Evolutionary conservation across 2,888 invertebrate species (phyloP).

Genomic region (Hyppa rectilinea): DNA sequence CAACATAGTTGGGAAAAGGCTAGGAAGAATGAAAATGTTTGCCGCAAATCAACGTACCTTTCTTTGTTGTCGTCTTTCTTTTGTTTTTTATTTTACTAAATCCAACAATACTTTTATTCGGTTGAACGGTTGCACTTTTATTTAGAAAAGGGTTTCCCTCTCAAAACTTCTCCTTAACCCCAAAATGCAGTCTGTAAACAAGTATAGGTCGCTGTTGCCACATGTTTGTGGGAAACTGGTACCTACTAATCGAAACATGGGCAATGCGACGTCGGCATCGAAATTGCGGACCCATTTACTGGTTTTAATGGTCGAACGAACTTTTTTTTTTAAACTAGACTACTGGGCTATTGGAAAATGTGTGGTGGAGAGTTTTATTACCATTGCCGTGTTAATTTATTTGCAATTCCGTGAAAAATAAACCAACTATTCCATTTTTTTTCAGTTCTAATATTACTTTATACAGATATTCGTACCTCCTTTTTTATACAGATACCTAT

Average conservation of each 20-base stretch:
- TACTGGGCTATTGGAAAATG: constrained; percentile 4
- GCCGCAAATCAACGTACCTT: too few relatives aligned
- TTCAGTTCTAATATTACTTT: not conserved
- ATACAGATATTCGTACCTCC: too few relatives aligned
- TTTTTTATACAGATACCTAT: too few relatives aligned
- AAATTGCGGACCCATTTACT: constrained; percentile 37
- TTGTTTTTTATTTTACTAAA: too few relatives aligned
- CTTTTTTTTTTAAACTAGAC: constrained; percentile 36
- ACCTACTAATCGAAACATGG: constrained; percentile 41
- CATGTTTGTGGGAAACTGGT: constrained; percentile 35
- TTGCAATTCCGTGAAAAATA: not conserved
- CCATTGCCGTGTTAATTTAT: not conserved
- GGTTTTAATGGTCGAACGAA: constrained; percentile 30
- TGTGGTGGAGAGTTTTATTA: constrained; percentile 30
- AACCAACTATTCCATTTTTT: too few relatives aligned
- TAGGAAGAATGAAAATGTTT: too few relatives aligned
- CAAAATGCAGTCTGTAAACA: constrained; percentile 16
- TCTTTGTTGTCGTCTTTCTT: too few relatives aligned
- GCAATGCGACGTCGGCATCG: constrained; percentile 28
- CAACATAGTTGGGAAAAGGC: too few relatives aligned
- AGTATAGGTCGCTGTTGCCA: constrained; percentile 20
- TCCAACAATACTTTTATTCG: too few relatives aligned
- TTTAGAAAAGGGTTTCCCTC: not conserved
- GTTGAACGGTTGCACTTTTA: too few relatives aligned
- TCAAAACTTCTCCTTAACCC: not conserved